Evolutionary conservation across 2,888 invertebrate genomes (phyloP).

Genomic region (Lottia gigantea): DNA sequence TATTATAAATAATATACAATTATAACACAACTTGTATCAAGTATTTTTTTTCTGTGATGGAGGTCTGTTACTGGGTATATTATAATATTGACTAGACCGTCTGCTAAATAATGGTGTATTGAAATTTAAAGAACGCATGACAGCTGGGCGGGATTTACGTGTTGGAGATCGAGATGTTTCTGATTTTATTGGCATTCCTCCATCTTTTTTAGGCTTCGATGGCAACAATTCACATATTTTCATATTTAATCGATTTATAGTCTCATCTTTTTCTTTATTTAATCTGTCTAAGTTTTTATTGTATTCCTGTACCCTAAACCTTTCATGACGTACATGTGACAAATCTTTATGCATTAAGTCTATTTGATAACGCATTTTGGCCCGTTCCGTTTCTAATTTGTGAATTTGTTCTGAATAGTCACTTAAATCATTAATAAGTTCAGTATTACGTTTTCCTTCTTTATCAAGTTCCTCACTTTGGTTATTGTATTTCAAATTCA

Average conservation of each 20-base stretch:
- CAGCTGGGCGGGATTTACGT: not conserved
- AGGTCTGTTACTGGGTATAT: no score
- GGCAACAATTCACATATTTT: slow-evolving; percentile 36
- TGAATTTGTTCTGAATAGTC: slow-evolving; percentile 47
- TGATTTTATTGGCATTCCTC: not conserved
- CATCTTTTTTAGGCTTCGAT: not conserved
- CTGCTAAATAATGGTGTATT: not conserved
- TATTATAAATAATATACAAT: no score
- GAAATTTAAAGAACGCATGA: not conserved
- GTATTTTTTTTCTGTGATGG: no score
- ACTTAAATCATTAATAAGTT: slow-evolving; percentile 34
- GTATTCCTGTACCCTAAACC: slow-evolving; percentile 30
- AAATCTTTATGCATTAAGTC: slow-evolving; percentile 23
- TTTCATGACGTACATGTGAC: slow-evolving; percentile 19
- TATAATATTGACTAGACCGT: not conserved
- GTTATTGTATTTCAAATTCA: slow-evolving; percentile 10
- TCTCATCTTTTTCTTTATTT: slow-evolving; percentile 45
- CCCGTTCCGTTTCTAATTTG: slow-evolving; percentile 37
- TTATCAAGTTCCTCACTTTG: slow-evolving; percentile 22
- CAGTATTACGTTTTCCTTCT: not conserved
- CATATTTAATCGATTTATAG: slow-evolving; percentile 38
- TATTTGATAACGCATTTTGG: slow-evolving; percentile 33
- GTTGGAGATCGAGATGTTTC: not conserved
- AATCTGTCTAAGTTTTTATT: slow-evolving; percentile 31
- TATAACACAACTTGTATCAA: no score